These are phyloP conservation scores for Abramis brama DNA, from an alignment of 2,113 vertebrate species.

Conservation along the genomic window DNA sequence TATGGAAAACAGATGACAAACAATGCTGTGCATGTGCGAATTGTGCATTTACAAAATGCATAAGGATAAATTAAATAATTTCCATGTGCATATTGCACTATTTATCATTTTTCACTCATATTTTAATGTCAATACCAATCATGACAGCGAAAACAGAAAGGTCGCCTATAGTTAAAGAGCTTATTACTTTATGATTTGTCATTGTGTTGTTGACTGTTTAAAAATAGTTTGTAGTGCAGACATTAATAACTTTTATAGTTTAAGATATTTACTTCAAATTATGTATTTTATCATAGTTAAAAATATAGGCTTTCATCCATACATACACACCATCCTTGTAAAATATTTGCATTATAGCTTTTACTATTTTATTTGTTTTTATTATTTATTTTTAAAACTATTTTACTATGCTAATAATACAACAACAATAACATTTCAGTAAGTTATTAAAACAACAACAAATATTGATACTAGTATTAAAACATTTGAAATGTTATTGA, in stretches of 20 bases:
- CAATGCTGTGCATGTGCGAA: neutral
- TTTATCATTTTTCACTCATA: neutral
- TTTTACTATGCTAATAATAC: neutral
- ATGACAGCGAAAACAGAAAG: neutral
- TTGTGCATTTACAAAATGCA: neutral
- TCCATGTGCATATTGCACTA: neutral
- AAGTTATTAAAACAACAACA: neutral
- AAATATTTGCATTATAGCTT: neutral
- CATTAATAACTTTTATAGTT: neutral
- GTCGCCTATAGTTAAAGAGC: neutral
- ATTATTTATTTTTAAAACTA: neutral
- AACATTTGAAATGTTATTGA: neutral
- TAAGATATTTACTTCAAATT: neutral
- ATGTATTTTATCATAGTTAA: neutral
- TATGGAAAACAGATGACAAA: neutral
- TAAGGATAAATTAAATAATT: neutral
- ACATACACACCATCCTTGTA: neutral
- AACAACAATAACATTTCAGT: neutral
- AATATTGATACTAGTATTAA: neutral
- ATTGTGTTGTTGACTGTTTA: neutral
- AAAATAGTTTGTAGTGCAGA: neutral
- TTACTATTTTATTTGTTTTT: neutral
- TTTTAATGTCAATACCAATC: too few species aligned
- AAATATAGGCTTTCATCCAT: neutral
- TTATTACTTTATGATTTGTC: neutral